Evolutionary conservation across 1,140 invertebrate species (phyloP), one percentile per base, ranked within the genome.

Genomic region (Drosophila repleta): DNA sequence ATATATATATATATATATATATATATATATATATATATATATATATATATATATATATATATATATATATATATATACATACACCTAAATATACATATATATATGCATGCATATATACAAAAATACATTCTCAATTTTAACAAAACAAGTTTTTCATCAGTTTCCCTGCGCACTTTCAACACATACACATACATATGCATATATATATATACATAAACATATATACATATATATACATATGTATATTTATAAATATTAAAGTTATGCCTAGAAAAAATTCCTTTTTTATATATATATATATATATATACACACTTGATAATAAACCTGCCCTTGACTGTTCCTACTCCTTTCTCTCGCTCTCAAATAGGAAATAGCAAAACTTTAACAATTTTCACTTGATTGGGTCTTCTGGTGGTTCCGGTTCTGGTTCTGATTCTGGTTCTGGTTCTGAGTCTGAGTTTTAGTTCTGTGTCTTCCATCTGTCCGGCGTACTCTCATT

Each of bases 251-350:
- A 69, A 69, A 71, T 76, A 48, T 71, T 72, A 56, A 64, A 37
- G 18, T 43, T 57, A 43, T 78, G 77, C 77, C 77, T 75, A 79
- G 77, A 77, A 79, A 79, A 79, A 68, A 79, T 64, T 79, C 55
- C 35, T 55, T 41, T 65, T 24, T 24, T 24, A 3, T 24, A 3
- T 4, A 3, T 24, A 3, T 24, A 2, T 24, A 3, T 29, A 8
- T 29, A 0, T 79, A 81, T 82, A 82, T 76, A 82, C 79, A 82
- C 74, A 82, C 74, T 62, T 77, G 55, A 77, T 70, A 48, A 74
- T 67, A 49, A 58, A 53, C 26, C 60, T 63, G 26, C 56, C 11
- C 35, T 41, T 17, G 1, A 1, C 5, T 56, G 13, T 39, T 20
- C n/a, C 3, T 55, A 4, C 11, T 55, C 15, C 13, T 20, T 37